A percentile compares a stretch with the other conserved stretches of the same genome.
Evolutionary conservation across 2,888 invertebrate species (phyloP).

Genomic region (Calameuta filiformis): DNA sequence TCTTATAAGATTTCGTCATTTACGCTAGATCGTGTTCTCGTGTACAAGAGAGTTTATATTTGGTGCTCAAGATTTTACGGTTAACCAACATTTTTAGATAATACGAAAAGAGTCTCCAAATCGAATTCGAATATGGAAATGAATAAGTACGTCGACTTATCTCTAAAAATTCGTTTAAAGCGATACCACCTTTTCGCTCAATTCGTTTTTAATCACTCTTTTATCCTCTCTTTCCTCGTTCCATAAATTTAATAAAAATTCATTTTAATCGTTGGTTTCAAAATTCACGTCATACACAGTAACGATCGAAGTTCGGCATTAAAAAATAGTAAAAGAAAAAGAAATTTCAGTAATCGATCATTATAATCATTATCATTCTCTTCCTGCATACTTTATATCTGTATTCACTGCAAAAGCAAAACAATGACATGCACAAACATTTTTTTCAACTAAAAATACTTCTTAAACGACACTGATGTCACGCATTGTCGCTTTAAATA

Average conservation of each 20-base stretch:
- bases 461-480: neutral
- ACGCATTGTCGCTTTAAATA: neutral
- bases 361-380: neutral
- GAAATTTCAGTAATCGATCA: neutral
- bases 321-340: neutral
- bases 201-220: neutral
- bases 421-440: neutral
- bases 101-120: neutral
- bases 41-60: neutral
- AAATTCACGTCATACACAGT: neutral
- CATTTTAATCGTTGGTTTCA: neutral
- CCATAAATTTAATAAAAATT: neutral
- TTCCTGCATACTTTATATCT: neutral
- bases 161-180: neutral
- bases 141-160: neutral
- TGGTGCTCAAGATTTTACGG: neutral
- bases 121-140: neutral
- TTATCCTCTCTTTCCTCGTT: neutral
- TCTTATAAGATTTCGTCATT: neutral
- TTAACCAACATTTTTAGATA: neutral
- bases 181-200: neutral
- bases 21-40: neutral
- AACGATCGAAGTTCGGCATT: neutral
- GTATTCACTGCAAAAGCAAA: neutral
- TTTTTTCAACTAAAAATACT: neutral